Conservation (phyloP, 2,797 vertebrate genomes). For the Semaprochilodus insignis region DNA sequence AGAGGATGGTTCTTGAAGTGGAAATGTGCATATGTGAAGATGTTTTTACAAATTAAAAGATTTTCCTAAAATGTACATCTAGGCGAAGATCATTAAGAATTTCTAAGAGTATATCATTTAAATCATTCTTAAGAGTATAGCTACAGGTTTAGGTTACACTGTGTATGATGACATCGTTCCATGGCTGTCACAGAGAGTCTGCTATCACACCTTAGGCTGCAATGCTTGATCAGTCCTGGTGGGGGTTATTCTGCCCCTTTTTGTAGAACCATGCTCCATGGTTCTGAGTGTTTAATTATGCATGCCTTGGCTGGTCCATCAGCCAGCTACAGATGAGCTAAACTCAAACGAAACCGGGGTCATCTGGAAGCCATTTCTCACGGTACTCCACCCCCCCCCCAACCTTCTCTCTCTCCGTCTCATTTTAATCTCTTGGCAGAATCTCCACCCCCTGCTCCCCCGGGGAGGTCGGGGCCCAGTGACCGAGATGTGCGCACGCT, state of each 20-base stretch:
- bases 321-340: conserved; percentile 70
- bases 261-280: conserved; percentile 25
- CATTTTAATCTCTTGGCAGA: conserved; percentile 80
- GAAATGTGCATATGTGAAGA: background rate
- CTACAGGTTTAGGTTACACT: background rate
- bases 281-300: conserved; percentile 57
- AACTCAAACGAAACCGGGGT: conserved; percentile 69
- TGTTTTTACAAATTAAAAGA: no score
- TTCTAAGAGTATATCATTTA: no score
- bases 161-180: background rate
- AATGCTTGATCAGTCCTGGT: background rate
- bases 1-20: background rate
- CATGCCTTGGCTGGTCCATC: conserved; percentile 61
- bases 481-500: conserved; percentile 75
- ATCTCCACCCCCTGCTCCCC: conserved; percentile 71
- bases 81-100: no score
- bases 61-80: no score
- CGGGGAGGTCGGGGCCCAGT: conserved; percentile 76
- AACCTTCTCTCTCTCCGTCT: conserved; percentile 58
- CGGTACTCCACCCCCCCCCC: conserved; percentile 52
- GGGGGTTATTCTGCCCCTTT: conserved; percentile 17
- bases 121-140: no score
- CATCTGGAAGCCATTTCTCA: conserved; percentile 85
- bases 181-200: background rate
- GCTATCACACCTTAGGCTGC: no score